Evolutionary conservation across 2,113 vertebrate genomes (phyloP).

Genomic region (Origma solitaria): DNA sequence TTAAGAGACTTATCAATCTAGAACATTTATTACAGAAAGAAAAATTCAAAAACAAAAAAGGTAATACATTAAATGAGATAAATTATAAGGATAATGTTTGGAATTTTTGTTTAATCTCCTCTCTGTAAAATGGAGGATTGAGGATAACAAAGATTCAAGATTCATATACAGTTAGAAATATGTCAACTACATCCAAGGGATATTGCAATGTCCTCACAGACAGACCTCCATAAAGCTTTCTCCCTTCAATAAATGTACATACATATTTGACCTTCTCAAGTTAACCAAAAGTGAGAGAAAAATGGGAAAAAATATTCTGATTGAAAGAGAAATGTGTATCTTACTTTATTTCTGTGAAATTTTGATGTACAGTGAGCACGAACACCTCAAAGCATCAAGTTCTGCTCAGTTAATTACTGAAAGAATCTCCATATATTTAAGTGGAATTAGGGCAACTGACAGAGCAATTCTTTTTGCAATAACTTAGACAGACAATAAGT

Average conservation of each 20-base stretch:
- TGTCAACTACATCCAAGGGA: background rate
- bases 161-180: background rate
- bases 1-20: background rate
- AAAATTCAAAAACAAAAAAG: background rate
- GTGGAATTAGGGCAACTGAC: background rate
- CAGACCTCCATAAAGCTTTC: background rate
- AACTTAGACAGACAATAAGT: slow-evolving; percentile 21
- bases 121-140: background rate
- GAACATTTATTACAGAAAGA: background rate
- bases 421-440: background rate
- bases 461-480: background rate
- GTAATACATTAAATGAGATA: background rate
- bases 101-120: background rate
- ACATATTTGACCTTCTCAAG: background rate
- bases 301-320: background rate
- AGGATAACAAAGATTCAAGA: background rate
- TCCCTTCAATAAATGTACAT: background rate
- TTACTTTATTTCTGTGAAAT: background rate
- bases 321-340: background rate
- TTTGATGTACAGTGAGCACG: background rate
- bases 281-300: background rate
- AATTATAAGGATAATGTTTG: background rate
- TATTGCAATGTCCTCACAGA: background rate
- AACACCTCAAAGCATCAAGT: background rate
- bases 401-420: background rate